phyloP scores from a whole-genome alignment of 2,797 vertebrate species.

The Botia kubotai region DNA sequence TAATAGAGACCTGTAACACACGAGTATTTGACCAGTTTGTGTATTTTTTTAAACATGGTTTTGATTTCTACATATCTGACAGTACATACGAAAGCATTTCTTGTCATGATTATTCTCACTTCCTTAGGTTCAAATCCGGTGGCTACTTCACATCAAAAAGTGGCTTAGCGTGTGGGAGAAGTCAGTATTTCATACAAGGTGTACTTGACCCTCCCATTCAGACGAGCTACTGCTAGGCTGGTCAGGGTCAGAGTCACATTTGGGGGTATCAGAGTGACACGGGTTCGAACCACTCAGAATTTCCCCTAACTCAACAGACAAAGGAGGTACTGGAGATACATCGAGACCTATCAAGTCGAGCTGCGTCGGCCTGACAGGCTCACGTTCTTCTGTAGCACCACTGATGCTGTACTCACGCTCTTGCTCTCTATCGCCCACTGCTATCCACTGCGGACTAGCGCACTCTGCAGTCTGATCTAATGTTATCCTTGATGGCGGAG shows the following conservation, averaged over 20 bases:
- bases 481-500: constrained; percentile 59
- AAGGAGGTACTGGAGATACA: constrained; percentile 71
- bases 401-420: constrained; percentile 67
- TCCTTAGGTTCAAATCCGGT: neutral
- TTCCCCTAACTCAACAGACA: constrained; percentile 66
- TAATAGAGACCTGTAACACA: constrained; percentile 40
- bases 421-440: constrained; percentile 73
- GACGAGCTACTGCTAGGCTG: constrained; percentile 83
- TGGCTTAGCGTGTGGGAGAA: constrained; percentile 30
- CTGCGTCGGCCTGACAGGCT: constrained; percentile 82
- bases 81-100: constrained; percentile 32
- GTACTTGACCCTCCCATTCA: constrained; percentile 93
- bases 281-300: constrained; percentile 62
- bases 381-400: constrained; percentile 69
- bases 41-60: constrained; percentile 54
- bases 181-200: constrained; percentile 85
- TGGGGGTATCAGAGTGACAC: constrained; percentile 74
- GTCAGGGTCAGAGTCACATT: constrained; percentile 81
- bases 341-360: constrained; percentile 79
- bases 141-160: constrained; percentile 42
- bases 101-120: constrained; percentile 14
- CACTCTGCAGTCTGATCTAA: constrained; percentile 68
- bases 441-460: constrained; percentile 59
- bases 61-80: constrained; percentile 45
- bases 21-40: constrained; percentile 43